Base-by-base conservation (phyloP, 2,888 invertebrate genomes). In the Xylota sylvarum region DNA sequence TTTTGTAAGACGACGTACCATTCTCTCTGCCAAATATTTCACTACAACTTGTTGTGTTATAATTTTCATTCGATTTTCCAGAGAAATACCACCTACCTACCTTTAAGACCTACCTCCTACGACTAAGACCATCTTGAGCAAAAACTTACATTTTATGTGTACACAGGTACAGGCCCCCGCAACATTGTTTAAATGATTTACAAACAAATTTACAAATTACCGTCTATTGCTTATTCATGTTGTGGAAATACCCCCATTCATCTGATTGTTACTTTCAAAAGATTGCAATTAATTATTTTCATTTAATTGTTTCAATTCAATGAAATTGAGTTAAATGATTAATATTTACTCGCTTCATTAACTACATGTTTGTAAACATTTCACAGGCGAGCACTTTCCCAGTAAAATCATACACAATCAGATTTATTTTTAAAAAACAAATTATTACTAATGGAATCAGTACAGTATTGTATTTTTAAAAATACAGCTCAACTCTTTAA, bases 241-340 rank as follows among this genome's bases (percentile, higher is more conserved):
- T 7, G 23, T 23, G 17, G 46, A 46, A 46, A 17, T 14, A n/a
- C n/a, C n/a, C 19, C 5, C 19, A 12, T 40, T 23, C 19, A 60
- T 60, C 40, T 35, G 6, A 23, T 40, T 1, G 40, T 2, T 40
- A 40, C 12, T 10, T 23, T 40, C 37, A n/a, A 40, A 40, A 40
- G 6, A 17, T 37, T 19, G 10, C n/a, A 40, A 60, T 40, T 27
- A 60, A 60, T 60, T 46, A 17, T 17, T 6, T 46, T 46, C 17
- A 19, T 19, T 17, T 17, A 9, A 46, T 17, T 17, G 43, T 43
- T 14, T 43, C 14, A 17, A 17, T 46, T 46, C 17, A n/a, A 17
- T 46, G 2, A 46, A 50, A 50, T 23, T 19, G n/a, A 27, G 10
- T 62, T 19, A 27, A 62, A 19, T 43, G 60, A 43, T 30, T 62